Conservation (phyloP, 2,797 vertebrate genomes). For the Trichosurus vulpecula region DNA sequence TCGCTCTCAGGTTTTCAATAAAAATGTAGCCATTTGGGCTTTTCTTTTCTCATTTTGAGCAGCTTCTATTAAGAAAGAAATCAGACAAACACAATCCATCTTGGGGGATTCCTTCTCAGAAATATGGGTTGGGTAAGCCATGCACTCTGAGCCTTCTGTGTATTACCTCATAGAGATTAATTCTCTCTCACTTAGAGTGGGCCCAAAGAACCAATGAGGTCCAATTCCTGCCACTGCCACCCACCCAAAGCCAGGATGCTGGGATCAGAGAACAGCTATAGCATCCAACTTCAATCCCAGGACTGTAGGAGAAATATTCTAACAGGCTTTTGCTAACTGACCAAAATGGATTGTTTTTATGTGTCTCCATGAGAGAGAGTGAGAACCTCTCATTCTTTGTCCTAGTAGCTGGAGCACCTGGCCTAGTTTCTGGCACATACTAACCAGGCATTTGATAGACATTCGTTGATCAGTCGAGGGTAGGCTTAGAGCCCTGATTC, state of each 20-base stretch:
- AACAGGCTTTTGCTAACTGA: neutral
- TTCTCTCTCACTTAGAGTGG: neutral
- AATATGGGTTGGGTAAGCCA: neutral
- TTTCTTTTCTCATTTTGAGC: no score
- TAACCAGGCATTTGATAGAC: neutral
- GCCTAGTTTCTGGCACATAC: neutral
- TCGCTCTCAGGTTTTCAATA: no score
- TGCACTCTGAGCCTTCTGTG: neutral
- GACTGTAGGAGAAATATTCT: neutral
- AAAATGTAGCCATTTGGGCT: no score
- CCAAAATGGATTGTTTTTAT: neutral
- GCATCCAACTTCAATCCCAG: neutral
- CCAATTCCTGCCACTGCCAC: neutral
- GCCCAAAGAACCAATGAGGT: neutral
- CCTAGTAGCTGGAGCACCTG: neutral
- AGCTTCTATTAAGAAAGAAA: neutral
- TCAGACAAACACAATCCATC: neutral
- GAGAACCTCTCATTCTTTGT: neutral
- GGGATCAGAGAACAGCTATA: neutral
- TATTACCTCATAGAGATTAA: neutral
- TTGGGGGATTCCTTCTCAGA: neutral
- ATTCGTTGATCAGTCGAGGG: neutral
- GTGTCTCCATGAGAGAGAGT: neutral
- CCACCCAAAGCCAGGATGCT: neutral
- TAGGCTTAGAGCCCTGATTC: neutral